phyloP scores from a whole-genome alignment of 2,888 invertebrate species.

The Ischnus inquisitorius region DNA sequence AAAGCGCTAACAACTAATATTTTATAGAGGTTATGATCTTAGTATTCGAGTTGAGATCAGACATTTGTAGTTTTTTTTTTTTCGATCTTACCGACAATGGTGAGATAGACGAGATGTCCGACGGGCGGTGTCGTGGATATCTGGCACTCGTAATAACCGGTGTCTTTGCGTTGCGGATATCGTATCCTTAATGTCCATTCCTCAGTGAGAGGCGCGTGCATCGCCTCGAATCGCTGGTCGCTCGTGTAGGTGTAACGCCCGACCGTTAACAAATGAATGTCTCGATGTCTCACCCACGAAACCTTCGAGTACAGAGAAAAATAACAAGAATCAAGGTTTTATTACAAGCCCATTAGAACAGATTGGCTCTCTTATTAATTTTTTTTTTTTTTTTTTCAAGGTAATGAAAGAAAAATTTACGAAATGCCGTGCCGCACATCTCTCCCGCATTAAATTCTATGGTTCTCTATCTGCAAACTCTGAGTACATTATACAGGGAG shows the following conservation, averaged over 20 bases:
- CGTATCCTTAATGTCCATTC: slow-evolving; percentile 93
- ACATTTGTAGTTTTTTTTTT: no score
- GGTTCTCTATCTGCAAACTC: slow-evolving; percentile 48
- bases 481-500: slow-evolving; percentile 37
- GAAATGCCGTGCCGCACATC: slow-evolving; percentile 14
- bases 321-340: neutral
- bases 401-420: slow-evolving; percentile 21
- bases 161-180: slow-evolving; percentile 90
- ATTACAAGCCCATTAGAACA: slow-evolving; percentile 1
- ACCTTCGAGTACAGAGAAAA: slow-evolving; percentile 85
- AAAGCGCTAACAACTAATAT: no score
- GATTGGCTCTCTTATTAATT: neutral
- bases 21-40: no score
- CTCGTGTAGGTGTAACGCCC: slow-evolving; percentile 92
- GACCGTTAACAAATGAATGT: slow-evolving; percentile 90
- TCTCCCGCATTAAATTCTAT: slow-evolving; percentile 56
- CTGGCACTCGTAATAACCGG: slow-evolving; percentile 94
- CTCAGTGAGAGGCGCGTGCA: slow-evolving; percentile 93
- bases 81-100: slow-evolving; percentile 89
- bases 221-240: slow-evolving; percentile 93
- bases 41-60: no score
- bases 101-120: slow-evolving; percentile 92
- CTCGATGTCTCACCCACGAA: slow-evolving; percentile 91
- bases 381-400: neutral
- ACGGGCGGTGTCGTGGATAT: slow-evolving; percentile 95